Percentiles rank a stretch among this genome's conserved stretches.
Conservation (phyloP, 2,888 invertebrate genomes). For the Chymomyza fuscimana region DNA sequence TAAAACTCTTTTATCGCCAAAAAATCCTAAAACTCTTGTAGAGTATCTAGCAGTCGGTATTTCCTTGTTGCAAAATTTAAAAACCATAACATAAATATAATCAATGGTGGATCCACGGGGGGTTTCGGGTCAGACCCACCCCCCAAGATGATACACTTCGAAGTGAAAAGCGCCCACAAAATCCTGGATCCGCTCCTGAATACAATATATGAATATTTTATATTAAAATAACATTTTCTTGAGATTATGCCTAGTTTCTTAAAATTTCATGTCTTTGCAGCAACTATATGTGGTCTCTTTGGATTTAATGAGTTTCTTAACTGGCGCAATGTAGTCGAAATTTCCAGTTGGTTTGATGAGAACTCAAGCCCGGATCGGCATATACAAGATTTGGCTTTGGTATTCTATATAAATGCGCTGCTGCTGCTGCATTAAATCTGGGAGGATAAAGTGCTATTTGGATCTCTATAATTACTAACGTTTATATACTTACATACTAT, state of each 20-base stretch:
- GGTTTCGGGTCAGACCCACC: too few species aligned
- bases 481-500: conserved; percentile 13
- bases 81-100: too few species aligned
- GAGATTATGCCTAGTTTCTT: neutral
- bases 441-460: neutral
- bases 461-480: conserved; percentile 23
- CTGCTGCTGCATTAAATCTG: conserved; percentile 61
- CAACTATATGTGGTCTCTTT: conserved; percentile 70
- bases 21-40: too few species aligned
- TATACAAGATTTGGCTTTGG: conserved; percentile 68
- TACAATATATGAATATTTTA: neutral
- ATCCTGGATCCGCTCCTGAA: too few species aligned
- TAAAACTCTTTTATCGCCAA: too few species aligned
- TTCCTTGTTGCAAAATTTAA: too few species aligned
- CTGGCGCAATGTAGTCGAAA: conserved; percentile 69
- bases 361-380: conserved; percentile 45
- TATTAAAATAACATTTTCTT: neutral
- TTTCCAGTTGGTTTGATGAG: conserved; percentile 57
- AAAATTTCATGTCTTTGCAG: conserved; percentile 39
- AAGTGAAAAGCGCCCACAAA: too few species aligned
- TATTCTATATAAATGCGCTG: conserved; percentile 70
- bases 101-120: too few species aligned
- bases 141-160: too few species aligned
- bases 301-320: conserved; percentile 75
- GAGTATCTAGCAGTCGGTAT: too few species aligned